Evolutionary conservation across 2,888 invertebrate genomes (phyloP), one percentile per base, ranked within the genome.

Genomic region (Monochamus alternatus): DNA sequence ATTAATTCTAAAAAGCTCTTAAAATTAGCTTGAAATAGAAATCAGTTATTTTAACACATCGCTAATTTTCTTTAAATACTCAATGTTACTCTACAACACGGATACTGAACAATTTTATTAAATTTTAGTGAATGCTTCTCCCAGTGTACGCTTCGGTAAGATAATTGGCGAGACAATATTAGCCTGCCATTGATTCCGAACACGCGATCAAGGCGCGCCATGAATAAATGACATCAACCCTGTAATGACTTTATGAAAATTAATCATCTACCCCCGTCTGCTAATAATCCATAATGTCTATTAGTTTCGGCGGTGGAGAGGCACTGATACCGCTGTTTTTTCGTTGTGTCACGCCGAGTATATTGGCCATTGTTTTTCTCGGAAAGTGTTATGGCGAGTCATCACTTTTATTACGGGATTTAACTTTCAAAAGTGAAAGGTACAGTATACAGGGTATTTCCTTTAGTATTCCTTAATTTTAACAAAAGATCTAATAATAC

Each of bases 211-310:
- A 81, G 83, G 84, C 83, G 83, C 76, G 84, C 81, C 83, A 69
- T 80, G 83, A 82, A 83, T 84, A 84, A 84, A 84, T 84, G 84
- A 84, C 84, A 84, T 81, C 81, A 82, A 81, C 81, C 81, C 80
- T 81, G 83, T 84, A 84, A 85, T 84, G 84, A 84, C 84, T 84
- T 83, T 83, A 85, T 85, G 85, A 85, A 84, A 85, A 85, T 85
- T 85, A 85, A 85, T 85, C 84, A 84, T 83, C 79, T 75, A 67
- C 72, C 78, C 79, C 75, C 80, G 77, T 80, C 75, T 77, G 76
- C 78, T 84, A 82, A 84, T 84, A 83, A 84, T 83, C 83, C 82
- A 81, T 84, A 84, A 84, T 83, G 75, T 75, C 65, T 75, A 75
- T 71, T 69, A 72, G 73, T 75, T 69, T 72, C 62, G 55, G 59